Conservation (phyloP, 2,888 invertebrate species). For the Andrena praecox region DNA sequence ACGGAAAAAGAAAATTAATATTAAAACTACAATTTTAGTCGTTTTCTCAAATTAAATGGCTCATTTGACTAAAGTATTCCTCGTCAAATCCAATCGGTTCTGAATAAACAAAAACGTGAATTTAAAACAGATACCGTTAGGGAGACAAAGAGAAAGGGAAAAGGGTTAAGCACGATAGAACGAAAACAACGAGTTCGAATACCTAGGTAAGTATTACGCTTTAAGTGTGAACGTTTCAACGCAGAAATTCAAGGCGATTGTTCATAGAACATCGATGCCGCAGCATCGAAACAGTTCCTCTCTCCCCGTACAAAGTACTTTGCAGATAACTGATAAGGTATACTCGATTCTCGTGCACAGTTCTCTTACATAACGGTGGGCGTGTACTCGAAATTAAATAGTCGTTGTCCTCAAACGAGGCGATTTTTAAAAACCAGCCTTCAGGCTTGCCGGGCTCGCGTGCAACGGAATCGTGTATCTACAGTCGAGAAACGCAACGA, state of each 20-base stretch:
- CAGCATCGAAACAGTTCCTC: slow-evolving; percentile 33
- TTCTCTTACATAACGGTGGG: slow-evolving; percentile 71
- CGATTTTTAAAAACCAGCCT: slow-evolving; percentile 31
- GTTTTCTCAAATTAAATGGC: neutral
- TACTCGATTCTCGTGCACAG: slow-evolving; percentile 46
- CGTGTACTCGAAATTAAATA: slow-evolving; percentile 67
- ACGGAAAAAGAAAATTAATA: neutral
- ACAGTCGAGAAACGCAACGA: neutral
- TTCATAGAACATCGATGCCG: slow-evolving; percentile 47
- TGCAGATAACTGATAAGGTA: slow-evolving; percentile 73
- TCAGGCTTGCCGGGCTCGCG: neutral
- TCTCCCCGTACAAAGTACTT: slow-evolving; percentile 68
- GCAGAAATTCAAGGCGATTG: slow-evolving; percentile 9
- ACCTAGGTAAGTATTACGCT: neutral
- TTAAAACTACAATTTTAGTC: neutral
- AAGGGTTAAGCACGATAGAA: neutral
- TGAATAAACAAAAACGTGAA: neutral
- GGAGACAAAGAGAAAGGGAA: neutral
- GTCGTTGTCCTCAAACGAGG: slow-evolving; percentile 9
- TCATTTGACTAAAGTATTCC: neutral
- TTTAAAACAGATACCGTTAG: neutral
- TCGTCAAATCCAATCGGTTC: neutral
- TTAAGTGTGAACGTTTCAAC: neutral
- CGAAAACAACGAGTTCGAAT: neutral
- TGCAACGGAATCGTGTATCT: neutral